Evolutionary conservation across 2,888 invertebrate genomes (phyloP), one percentile per base, ranked within the genome.

Genomic region (Aproaerema taeniolella): DNA sequence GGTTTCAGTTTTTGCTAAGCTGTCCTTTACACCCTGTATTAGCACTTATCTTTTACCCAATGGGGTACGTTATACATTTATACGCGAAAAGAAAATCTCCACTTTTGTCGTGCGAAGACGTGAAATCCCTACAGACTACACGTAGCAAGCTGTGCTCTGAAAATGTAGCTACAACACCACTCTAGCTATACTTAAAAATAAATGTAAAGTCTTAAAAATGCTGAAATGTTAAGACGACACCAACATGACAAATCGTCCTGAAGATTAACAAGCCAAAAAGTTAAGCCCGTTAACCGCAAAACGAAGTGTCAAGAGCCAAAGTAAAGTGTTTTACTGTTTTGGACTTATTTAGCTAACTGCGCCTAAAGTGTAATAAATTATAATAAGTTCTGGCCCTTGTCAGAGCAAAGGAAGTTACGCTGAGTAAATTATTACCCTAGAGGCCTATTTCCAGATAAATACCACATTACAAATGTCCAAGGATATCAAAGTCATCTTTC

Each of bases 371-470:
- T 29, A 37, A 37, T 37, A 37, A 37, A 37, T 37, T 26, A 26
- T 35, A 35, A 29, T 29, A 37, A 37, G 17, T 29, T 37, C 12
- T 16, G 29, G 10, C 36, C 36, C 20, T 37, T 29, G 16, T 37
- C 36, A 36, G 8, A 13, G 17, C 12, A 16, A 29, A 13, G 29
- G 29, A 9, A 26, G 35, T 11, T n/a, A 13, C 13, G 11, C 41
- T 41, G 33, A 34, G 30, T 38, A 42, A 42, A 38, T 42, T 38
- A 42, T 33, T 11, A 16, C 41, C 26, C 15, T 16, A 30, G 2
- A 11, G 32, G 38, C 39, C 32, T 43, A 49, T 47, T 43, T 37
- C 37, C 37, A 30, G 29, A 42, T 44, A 39, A 46, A 47, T 42
- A 44, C 34, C 41, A 24, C 47, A 39, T 41, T 39, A 41, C 28